phyloP scores from a whole-genome alignment of 2,888 invertebrate species.

The Pristionchus maxplancki region DNA sequence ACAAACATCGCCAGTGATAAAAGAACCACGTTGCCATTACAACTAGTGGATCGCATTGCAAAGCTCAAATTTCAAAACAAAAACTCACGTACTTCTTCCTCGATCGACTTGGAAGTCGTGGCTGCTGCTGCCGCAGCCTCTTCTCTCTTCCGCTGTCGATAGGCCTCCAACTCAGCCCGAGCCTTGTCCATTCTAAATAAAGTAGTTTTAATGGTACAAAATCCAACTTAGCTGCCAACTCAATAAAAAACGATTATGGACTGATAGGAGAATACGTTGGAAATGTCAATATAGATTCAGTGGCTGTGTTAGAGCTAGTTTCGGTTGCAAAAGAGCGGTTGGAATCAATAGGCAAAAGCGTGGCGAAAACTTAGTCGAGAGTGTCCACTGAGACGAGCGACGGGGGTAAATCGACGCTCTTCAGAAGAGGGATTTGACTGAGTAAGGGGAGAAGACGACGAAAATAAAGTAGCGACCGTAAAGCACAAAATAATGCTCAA shows the following conservation, averaged over 20 bases:
- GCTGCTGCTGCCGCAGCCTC: background rate
- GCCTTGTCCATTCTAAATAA: constrained; percentile 36
- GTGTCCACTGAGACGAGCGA: constrained; percentile 9
- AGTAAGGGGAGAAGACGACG: background rate
- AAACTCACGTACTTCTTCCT: constrained; percentile 42
- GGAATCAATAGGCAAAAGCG: constrained; percentile 41
- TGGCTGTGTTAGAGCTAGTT: background rate
- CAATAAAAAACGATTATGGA: background rate
- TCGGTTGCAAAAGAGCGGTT: background rate
- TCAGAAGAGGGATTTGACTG: background rate
- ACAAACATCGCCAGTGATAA: background rate
- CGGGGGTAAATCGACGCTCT: background rate
- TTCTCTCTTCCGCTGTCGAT: constrained; percentile 45
- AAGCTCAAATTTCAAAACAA: background rate
- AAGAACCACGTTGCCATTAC: background rate
- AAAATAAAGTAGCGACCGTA: background rate
- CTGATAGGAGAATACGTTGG: background rate
- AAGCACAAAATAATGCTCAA: background rate
- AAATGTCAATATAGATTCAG: background rate
- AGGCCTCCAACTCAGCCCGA: constrained; percentile 28
- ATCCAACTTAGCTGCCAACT: background rate
- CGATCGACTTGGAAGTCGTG: background rate
- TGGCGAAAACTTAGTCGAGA: constrained; percentile 19
- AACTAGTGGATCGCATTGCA: background rate
- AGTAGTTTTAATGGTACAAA: background rate